Evolutionary conservation across 2,113 vertebrate species (phyloP), one percentile per base, ranked within the genome.

Genomic region (Cygnus atratus): DNA sequence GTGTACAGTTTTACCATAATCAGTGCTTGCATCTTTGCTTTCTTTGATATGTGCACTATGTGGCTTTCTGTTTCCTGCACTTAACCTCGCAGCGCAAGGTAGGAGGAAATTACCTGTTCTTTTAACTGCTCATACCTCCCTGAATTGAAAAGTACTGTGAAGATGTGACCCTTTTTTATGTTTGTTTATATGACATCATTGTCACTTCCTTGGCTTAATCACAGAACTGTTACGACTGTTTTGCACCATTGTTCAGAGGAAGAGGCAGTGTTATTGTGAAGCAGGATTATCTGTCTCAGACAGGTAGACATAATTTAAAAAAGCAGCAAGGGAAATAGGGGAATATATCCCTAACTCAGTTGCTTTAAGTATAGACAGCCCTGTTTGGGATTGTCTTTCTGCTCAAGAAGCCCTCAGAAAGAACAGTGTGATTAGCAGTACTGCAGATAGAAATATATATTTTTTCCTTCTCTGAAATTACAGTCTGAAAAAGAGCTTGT

Each of bases 1-100:
- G 25, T 0, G 3, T 59, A 13, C 29, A 19, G 2, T 57, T 83
- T 57, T 74, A 39, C 63, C 19, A 10, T 6, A 13, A 24, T 26
- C 44, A 20, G 61, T 37, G 79, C 46, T 92, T 59, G 43, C 43
- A 37, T 37, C 58, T 66, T 4, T 62, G 65, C 46, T 54, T 62
- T 41, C 55, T 41, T 55, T 0, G 0, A 22, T 28, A n/a, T 3
- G 9, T 5, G 24, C n/a, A 4, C 4, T 39, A 3, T 0, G 2
- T 26, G 61, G 44, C 74, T 46, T 82, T 50, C 58, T 54, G 6
- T 37, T 35, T 58, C 35, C 84, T 62, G 5, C 15, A 3, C 55
- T 13, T 37, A 70, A 35, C 37, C 58, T 33, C 29, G 28, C n/a
- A 24, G 35, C 0, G 5, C n/a, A 37, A 9, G 28, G 37, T 41